These are phyloP conservation scores for Dynastes hyllus DNA, from an alignment of 2,888 invertebrate species.

Conservation along the genomic window DNA sequence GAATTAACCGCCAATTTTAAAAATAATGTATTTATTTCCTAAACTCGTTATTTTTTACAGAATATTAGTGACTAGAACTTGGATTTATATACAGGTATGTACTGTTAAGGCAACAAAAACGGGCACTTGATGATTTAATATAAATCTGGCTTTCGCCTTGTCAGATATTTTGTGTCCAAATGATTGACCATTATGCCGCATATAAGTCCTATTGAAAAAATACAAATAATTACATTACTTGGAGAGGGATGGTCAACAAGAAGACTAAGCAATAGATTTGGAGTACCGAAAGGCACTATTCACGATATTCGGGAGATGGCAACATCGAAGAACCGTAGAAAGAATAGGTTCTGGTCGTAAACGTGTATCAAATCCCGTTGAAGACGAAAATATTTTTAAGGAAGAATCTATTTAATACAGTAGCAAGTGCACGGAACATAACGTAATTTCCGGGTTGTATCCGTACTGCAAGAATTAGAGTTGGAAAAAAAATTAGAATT, in stretches of 20 bases:
- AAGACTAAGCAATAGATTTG: background rate
- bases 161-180: background rate
- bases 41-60: too few species aligned
- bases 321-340: background rate
- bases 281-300: background rate
- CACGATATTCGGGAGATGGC: background rate
- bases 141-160: background rate
- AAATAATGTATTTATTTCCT: too few species aligned
- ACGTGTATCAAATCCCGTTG: background rate
- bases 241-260: background rate
- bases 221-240: background rate
- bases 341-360: conserved; percentile 1
- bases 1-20: too few species aligned
- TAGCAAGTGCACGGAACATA: background rate
- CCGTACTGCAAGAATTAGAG: too few species aligned
- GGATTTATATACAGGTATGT: background rate
- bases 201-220: background rate
- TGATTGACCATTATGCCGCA: background rate
- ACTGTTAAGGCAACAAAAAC: background rate
- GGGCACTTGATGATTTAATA: background rate
- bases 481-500: background rate
- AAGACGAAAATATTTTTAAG: conserved; percentile 2
- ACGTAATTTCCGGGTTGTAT: background rate
- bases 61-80: too few species aligned
- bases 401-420: too few species aligned